phyloP scores from a whole-genome alignment of 1,140 invertebrate genomes.

The Drosophila subobscura region DNA sequence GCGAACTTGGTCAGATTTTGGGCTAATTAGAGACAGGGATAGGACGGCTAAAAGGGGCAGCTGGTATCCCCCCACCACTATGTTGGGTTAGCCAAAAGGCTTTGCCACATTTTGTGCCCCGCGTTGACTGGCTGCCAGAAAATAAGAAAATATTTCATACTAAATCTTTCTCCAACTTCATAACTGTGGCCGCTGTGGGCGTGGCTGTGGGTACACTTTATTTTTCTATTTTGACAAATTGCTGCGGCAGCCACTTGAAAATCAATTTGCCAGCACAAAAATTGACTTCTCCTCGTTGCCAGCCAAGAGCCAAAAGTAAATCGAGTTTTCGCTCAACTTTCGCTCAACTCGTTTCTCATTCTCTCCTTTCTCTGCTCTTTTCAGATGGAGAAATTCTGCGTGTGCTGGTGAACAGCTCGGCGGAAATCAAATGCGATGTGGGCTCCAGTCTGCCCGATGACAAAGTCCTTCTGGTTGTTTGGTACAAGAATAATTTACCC shows the following conservation, averaged over 20 bases:
- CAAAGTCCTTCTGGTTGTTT: slow-evolving; percentile 85
- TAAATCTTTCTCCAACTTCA: slow-evolving; percentile 15
- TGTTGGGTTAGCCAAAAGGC: slow-evolving; percentile 8
- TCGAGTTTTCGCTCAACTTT: slow-evolving; percentile 8
- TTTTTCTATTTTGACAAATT: slow-evolving; percentile 32
- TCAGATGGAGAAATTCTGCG: slow-evolving; percentile 81
- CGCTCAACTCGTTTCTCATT: slow-evolving; percentile 6
- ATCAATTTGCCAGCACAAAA: slow-evolving; percentile 44
- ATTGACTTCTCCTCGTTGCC: slow-evolving; percentile 36
- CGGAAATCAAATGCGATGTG: slow-evolving; percentile 86
- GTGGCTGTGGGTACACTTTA: slow-evolving; percentile 13
- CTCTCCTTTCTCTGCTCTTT: slow-evolving; percentile 16
- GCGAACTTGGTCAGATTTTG: slow-evolving; percentile 49
- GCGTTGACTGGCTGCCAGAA: slow-evolving; percentile 33
- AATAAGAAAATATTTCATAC: slow-evolving; percentile 42
- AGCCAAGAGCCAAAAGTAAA: slow-evolving; percentile 16
- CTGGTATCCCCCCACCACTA: too few relatives aligned
- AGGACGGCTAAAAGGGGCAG: too few relatives aligned
- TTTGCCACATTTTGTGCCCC: slow-evolving; percentile 17
- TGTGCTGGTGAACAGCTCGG: slow-evolving; percentile 85
- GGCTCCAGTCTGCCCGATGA: slow-evolving; percentile 85
- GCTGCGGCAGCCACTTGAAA: slow-evolving; percentile 43
- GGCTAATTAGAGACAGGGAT: slow-evolving; percentile 18
- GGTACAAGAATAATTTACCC: slow-evolving; percentile 86
- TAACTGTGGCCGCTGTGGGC: not conserved